phyloP scores from a whole-genome alignment of 2,797 vertebrate species.

The Hirundo rustica region DNA sequence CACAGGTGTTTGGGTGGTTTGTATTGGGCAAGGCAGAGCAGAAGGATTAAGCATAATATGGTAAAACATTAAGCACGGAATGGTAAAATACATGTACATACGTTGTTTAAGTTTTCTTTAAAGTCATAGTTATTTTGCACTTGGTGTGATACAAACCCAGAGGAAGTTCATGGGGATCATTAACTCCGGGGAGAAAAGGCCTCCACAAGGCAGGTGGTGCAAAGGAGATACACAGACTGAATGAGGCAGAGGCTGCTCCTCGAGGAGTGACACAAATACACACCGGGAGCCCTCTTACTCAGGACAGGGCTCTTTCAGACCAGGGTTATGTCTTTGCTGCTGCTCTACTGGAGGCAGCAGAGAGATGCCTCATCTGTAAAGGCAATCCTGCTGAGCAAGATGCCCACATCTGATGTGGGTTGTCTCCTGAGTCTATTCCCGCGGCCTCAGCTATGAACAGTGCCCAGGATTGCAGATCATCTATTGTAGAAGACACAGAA shows the following conservation, averaged over 20 bases:
- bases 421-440: not conserved
- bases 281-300: accelerated
- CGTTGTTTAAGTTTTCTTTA: not conserved
- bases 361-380: not conserved
- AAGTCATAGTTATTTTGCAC: not conserved
- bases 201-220: not conserved
- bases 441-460: not conserved
- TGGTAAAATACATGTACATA: accelerated
- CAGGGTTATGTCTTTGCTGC: not conserved
- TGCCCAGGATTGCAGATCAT: too few species aligned
- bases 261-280: not conserved
- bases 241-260: not conserved
- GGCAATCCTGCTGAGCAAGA: not conserved
- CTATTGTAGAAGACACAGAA: not conserved
- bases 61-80: not conserved
- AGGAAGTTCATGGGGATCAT: not conserved
- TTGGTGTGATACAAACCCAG: not conserved
- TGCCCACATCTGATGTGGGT: not conserved
- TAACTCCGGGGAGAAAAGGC: not conserved
- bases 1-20: not conserved
- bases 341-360: not conserved
- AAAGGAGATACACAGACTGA: not conserved
- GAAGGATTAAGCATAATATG: not conserved
- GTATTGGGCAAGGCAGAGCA: not conserved
- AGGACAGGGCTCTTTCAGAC: not conserved